Evolutionary conservation across 2,888 invertebrate species (phyloP), one percentile per base, ranked within the genome.

Genomic region (Morpho deidamia): DNA sequence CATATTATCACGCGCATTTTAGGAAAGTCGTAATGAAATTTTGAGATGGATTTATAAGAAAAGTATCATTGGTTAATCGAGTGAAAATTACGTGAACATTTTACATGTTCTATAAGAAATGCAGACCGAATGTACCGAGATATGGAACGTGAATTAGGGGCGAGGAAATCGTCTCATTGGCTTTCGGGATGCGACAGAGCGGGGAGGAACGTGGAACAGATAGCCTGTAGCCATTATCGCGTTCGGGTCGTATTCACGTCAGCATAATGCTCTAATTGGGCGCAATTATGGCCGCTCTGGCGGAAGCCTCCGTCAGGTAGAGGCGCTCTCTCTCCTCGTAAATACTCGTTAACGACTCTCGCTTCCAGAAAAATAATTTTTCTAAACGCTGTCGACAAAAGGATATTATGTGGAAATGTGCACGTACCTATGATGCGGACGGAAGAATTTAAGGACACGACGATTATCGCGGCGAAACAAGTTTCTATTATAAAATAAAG

Each of bases 231-330:
- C 81, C 76, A 81, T 85, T 86, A 86, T 81, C 80, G 81, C 83
- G 79, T 76, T 79, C 79, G 80, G 78, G 81, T 81, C 81, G 78
- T 82, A 86, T 87, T 85, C 84, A 83, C 84, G 87, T 89, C 87
- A 88, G 88, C 88, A 82, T 87, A 84, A 89, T 85, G 82, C 79
- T 85, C 85, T 89, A 89, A 89, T 89, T 89, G 88, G 85, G 79
- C 78, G 78, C 85, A 88, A 88, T 89, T 88, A 89, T 83, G 77
- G 71, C 70, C 80, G 81, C 82, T 80, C 82, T 78, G 77, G 76
- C 72, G 78, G 81, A 82, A 81, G 81, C 78, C 78, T 66, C 76
- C 81, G 83, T 81, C 86, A 87, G 87, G 87, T 87, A 81, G 82
- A 78, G 72, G 70, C 76, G 78, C 61, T 75, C 76, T 79, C 76